A percentile compares a stretch with the other conserved stretches of the same genome.
These are phyloP conservation scores for Oriolus oriolus DNA, from an alignment of 2,113 vertebrate genomes.

Conservation along the genomic window DNA sequence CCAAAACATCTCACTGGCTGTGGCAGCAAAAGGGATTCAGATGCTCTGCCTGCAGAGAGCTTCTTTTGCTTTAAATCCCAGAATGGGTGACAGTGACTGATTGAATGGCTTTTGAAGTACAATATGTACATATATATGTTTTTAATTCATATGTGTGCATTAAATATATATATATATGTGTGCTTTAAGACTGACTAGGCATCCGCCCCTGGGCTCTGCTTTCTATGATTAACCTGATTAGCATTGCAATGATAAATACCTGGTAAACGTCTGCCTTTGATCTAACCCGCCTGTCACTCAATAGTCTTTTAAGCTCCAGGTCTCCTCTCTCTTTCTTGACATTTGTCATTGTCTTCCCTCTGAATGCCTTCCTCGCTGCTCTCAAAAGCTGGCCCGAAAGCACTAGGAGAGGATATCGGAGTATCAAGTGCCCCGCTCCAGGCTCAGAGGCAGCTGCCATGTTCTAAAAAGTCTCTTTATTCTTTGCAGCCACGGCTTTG, in stretches of 20 bases:
- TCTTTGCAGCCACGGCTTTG: constrained; percentile 62
- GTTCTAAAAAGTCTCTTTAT: constrained; percentile 78
- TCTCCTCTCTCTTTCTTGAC: constrained; percentile 70
- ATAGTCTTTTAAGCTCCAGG: constrained; percentile 71
- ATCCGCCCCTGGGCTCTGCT: constrained; percentile 15
- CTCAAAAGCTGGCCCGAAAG: constrained; percentile 70
- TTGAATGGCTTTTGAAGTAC: neutral
- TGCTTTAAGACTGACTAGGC: neutral
- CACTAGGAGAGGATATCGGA: constrained; percentile 55
- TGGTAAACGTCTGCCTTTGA: constrained; percentile 77
- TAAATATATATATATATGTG: neutral
- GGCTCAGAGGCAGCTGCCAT: constrained; percentile 71
- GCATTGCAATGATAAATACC: constrained; percentile 73
- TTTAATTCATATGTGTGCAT: neutral
- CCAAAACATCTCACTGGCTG: neutral
- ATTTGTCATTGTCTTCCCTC: constrained; percentile 73
- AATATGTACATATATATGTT: neutral
- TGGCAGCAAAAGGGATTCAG: neutral
- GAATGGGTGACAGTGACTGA: neutral
- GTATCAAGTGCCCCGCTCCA: constrained; percentile 78
- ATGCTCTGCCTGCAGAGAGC: neutral
- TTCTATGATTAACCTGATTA: constrained; percentile 73
- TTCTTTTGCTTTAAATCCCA: neutral
- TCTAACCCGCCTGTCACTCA: constrained; percentile 75
- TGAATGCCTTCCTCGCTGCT: constrained; percentile 72